These are phyloP conservation scores for Lepidurus apus DNA, from an alignment of 1,140 invertebrate genomes.

Conservation along the genomic window DNA sequence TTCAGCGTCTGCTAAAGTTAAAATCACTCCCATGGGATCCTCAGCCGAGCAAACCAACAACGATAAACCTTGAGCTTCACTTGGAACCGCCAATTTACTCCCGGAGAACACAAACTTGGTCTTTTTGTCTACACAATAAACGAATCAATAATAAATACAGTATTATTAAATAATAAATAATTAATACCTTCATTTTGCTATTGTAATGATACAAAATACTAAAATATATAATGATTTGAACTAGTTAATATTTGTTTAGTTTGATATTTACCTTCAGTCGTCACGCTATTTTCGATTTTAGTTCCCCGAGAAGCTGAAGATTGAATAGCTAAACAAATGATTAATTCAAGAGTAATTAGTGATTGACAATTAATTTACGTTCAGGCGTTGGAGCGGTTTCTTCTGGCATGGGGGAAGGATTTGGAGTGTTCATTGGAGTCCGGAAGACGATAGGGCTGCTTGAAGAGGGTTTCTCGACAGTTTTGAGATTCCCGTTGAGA, in stretches of 20 bases:
- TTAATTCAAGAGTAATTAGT: too few relatives aligned
- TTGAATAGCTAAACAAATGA: too few relatives aligned
- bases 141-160: background rate
- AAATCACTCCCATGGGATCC: background rate
- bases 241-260: too few relatives aligned
- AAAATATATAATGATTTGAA: too few relatives aligned
- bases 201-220: too few relatives aligned
- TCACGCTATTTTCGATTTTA: too few relatives aligned
- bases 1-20: background rate
- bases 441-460: background rate
- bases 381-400: too few relatives aligned
- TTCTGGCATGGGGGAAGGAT: too few relatives aligned
- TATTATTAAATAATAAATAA: background rate
- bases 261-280: too few relatives aligned
- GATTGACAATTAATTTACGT: too few relatives aligned
- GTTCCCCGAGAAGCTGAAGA: too few relatives aligned
- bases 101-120: background rate
- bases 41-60: background rate
- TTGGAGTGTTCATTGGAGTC: background rate
- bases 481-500: background rate
- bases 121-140: background rate
- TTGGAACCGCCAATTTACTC: background rate
- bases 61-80: background rate
- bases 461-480: background rate
- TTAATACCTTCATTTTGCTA: too few relatives aligned